Evolutionary conservation across 1,140 invertebrate genomes (phyloP).

Genomic region (Drosophila kanapiae): DNA sequence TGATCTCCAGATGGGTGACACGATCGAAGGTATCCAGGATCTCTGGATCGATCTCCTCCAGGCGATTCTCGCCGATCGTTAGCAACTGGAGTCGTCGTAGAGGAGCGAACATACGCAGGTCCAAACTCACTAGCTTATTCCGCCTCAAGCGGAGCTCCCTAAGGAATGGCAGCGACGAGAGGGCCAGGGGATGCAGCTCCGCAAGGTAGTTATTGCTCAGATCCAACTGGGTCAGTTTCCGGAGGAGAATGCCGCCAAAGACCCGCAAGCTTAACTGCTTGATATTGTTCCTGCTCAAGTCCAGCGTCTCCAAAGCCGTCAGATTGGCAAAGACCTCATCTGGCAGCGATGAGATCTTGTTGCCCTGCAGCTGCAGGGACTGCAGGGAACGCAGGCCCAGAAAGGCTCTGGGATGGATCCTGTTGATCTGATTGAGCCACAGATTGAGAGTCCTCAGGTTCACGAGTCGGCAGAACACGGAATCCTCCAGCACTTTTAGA

Average conservation of each 20-base stretch:
- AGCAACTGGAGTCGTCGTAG: constrained; percentile 61
- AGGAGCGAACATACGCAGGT: constrained; percentile 70
- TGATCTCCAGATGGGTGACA: constrained; percentile 61
- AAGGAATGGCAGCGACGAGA: constrained; percentile 61
- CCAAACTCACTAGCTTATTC: constrained; percentile 62
- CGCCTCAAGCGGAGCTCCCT: constrained; percentile 56
- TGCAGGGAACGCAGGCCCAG: constrained; percentile 37
- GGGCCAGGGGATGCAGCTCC: constrained; percentile 61
- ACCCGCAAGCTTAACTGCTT: constrained; percentile 27
- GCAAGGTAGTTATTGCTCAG: constrained; percentile 66
- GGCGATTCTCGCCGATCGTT: constrained; percentile 62
- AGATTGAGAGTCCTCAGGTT: constrained; percentile 60
- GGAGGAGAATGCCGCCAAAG: constrained; percentile 59
- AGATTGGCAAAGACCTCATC: constrained; percentile 63
- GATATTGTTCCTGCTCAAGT: constrained; percentile 67
- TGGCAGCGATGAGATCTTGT: constrained; percentile 56
- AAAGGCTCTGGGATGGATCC: constrained; percentile 53
- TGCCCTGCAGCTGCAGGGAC: constrained; percentile 63
- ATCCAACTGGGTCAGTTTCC: constrained; percentile 43
- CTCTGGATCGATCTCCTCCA: constrained; percentile 57
- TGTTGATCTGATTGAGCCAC: constrained; percentile 59
- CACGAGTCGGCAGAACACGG: constrained; percentile 47
- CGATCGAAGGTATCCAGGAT: constrained; percentile 48
- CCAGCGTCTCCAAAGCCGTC: constrained; percentile 47
- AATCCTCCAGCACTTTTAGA: constrained; percentile 42